phyloP scores from a whole-genome alignment of 2,113 vertebrate genomes.

The Hemicordylus capensis region DNA sequence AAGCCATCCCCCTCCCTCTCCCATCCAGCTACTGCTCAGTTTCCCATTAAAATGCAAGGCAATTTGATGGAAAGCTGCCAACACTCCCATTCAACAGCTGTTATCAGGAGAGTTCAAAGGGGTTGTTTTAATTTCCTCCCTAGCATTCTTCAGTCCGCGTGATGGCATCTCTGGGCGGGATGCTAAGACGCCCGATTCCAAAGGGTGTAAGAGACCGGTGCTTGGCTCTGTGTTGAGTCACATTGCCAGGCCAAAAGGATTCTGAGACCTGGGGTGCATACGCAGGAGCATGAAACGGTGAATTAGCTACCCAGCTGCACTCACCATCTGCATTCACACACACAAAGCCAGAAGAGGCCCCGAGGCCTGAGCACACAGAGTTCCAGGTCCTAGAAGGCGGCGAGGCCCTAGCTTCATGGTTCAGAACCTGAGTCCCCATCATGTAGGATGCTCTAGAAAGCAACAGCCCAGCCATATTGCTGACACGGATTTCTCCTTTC shows the following conservation, averaged over 20 bases:
- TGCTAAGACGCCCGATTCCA: no score
- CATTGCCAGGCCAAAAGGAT: not conserved
- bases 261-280: not conserved
- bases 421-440: no score
- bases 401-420: no score
- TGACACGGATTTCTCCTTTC: no score
- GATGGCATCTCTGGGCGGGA: not conserved
- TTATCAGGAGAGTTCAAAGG: conserved; percentile 1
- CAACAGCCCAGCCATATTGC: no score
- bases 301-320: not conserved
- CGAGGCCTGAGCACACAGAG: not conserved
- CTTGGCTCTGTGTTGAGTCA: not conserved
- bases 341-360: not conserved
- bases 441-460: no score
- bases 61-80: not conserved
- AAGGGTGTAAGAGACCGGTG: not conserved
- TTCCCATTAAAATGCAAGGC: not conserved
- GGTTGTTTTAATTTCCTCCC: conserved; percentile 9
- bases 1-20: not conserved
- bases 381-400: no score
- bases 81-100: not conserved
- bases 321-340: not conserved
- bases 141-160: not conserved
- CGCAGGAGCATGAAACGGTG: not conserved
- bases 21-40: no score